Evolutionary conservation across 2,888 invertebrate species (phyloP).

Genomic region (Drosophila hamatofila): DNA sequence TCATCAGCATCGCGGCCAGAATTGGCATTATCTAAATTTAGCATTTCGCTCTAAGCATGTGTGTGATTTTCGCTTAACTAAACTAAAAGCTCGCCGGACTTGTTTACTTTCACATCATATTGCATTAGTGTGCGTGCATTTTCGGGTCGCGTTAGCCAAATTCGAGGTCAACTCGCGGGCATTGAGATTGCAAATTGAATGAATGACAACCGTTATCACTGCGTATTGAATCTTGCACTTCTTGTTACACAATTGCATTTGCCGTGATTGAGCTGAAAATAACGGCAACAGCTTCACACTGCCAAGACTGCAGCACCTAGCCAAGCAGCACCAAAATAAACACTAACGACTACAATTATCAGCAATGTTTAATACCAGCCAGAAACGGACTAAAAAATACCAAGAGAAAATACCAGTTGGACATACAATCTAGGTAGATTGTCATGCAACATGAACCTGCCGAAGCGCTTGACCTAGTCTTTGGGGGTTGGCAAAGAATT

Average conservation of each 20-base stretch:
- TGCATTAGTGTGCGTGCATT: slow-evolving; percentile 33
- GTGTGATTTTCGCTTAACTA: slow-evolving; percentile 26
- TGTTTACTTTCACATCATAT: slow-evolving; percentile 52
- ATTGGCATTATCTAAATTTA: slow-evolving; percentile 68
- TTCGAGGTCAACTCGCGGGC: slow-evolving; percentile 23
- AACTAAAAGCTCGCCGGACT: slow-evolving; percentile 37
- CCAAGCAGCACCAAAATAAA: slow-evolving; percentile 21
- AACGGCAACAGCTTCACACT: slow-evolving; percentile 17
- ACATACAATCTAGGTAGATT: not conserved
- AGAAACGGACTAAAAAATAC: slow-evolving; percentile 19
- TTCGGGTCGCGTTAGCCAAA: slow-evolving; percentile 14
- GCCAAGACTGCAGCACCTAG: not conserved
- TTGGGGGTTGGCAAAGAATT: not conserved
- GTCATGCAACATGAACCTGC: not conserved
- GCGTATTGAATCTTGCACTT: slow-evolving; percentile 19
- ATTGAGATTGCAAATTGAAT: not conserved
- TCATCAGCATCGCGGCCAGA: slow-evolving; percentile 27
- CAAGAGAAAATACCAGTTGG: not conserved
- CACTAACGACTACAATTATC: slow-evolving; percentile 21
- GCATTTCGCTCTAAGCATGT: slow-evolving; percentile 53
- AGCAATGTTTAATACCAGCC: not conserved
- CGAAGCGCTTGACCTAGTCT: not conserved
- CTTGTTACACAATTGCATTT: slow-evolving; percentile 20
- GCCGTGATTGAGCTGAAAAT: slow-evolving; percentile 23
- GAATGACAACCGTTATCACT: slow-evolving; percentile 1